Conservation (phyloP, 2,797 vertebrate genomes). For the Manis crassicaudata region DNA sequence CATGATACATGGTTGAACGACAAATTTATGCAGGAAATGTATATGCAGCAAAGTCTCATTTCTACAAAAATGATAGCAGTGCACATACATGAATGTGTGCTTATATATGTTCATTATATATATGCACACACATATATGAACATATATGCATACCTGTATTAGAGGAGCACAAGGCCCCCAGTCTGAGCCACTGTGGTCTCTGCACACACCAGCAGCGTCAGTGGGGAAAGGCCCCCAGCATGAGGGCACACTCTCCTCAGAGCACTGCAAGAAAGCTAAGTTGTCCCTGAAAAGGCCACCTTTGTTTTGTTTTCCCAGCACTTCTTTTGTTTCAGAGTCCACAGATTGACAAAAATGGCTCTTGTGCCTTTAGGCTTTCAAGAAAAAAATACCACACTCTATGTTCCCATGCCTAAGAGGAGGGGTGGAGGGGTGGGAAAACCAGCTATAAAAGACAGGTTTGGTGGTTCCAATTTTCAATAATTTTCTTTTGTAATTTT, state of each 20-base stretch:
- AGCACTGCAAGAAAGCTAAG: not conserved
- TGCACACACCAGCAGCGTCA: not conserved
- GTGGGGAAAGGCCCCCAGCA: not conserved
- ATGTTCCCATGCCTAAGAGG: not conserved
- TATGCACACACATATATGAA: not conserved
- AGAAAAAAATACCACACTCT: not conserved
- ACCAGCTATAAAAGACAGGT: not conserved
- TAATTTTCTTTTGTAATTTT: conserved; percentile 28
- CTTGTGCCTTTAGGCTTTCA: not conserved
- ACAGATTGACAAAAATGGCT: not conserved
- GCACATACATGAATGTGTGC: not conserved
- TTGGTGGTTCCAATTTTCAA: not conserved
- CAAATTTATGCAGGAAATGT: not conserved
- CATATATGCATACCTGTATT: not conserved
- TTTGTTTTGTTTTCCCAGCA: not conserved
- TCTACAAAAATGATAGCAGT: not conserved
- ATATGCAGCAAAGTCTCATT: not conserved
- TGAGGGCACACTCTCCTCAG: accelerated
- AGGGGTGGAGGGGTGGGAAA: not conserved
- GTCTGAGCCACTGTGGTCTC: not conserved
- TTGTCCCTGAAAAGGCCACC: not conserved
- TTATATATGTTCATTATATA: not conserved
- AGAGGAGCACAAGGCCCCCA: not conserved
- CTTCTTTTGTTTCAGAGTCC: not conserved
- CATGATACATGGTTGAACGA: not conserved